Percentiles rank a stretch among this genome's conserved stretches.
phyloP scores from a whole-genome alignment of 2,113 vertebrate species.

The Odobenus rosmarus region DNA sequence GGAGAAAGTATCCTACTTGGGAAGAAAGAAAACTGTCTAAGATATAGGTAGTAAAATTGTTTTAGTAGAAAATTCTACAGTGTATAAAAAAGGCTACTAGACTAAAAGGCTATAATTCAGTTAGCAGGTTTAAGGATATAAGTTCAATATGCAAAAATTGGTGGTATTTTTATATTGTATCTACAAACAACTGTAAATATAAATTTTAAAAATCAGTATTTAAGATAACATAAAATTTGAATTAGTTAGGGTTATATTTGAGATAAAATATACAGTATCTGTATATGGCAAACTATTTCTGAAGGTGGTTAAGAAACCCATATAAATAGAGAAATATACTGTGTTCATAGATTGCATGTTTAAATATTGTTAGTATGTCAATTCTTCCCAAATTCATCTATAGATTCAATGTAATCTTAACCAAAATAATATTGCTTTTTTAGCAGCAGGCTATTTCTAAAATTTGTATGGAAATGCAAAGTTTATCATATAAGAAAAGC shows the following conservation, averaged over 20 bases:
- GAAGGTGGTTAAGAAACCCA: not conserved
- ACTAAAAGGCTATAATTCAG: not conserved
- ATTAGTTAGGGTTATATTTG: not conserved
- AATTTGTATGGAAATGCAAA: not conserved
- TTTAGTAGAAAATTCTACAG: not conserved
- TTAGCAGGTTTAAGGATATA: not conserved
- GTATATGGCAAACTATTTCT: not conserved
- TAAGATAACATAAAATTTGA: not conserved
- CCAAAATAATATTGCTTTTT: not conserved
- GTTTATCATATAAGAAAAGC: not conserved
- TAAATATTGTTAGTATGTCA: not conserved
- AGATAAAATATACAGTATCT: not conserved
- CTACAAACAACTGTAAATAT: not conserved
- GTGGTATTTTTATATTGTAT: not conserved
- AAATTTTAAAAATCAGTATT: not conserved
- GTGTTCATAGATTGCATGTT: not conserved
- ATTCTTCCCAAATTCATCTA: not conserved
- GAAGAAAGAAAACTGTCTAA: not conserved
- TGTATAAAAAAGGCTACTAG: not conserved
- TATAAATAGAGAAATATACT: not conserved
- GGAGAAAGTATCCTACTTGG: too few relatives aligned
- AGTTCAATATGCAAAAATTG: not conserved
- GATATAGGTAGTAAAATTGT: not conserved
- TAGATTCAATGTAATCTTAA: not conserved
- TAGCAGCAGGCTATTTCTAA: not conserved